A percentile compares a stretch with the other conserved stretches of the same genome.
These are phyloP conservation scores for Clarias macrocephalus DNA, from an alignment of 2,113 vertebrate genomes.

Conservation along the genomic window DNA sequence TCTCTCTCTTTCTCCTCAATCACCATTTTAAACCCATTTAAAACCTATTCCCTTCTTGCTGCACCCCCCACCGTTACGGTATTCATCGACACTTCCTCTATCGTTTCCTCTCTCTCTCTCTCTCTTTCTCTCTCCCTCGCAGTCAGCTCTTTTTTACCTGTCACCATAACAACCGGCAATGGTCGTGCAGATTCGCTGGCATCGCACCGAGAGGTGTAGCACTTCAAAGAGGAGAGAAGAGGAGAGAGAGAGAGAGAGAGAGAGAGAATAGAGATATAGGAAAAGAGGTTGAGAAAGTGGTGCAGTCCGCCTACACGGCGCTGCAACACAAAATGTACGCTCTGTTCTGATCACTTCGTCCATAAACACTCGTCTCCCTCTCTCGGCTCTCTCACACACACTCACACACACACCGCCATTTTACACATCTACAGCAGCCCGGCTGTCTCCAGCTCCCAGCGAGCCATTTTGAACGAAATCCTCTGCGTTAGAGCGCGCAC, in stretches of 20 bases:
- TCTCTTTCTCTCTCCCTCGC: slow-evolving; percentile 57
- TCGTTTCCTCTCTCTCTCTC: slow-evolving; percentile 46
- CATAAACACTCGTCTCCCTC: slow-evolving; percentile 58
- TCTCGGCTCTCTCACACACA: slow-evolving; percentile 45
- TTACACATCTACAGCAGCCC: slow-evolving; percentile 20
- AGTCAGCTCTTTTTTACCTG: slow-evolving; percentile 70
- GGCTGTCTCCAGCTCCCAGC: not conserved
- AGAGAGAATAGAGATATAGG: slow-evolving; percentile 39
- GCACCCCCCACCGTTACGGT: not conserved
- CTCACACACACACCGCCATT: slow-evolving; percentile 32
- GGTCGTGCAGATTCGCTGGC: slow-evolving; percentile 75
- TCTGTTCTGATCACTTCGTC: slow-evolving; percentile 65
- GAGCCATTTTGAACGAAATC: not conserved
- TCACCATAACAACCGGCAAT: slow-evolving; percentile 80
- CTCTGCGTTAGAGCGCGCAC: not conserved
- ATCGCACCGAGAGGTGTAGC: slow-evolving; percentile 72
- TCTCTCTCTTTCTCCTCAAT: slow-evolving; percentile 26
- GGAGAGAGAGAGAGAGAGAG: slow-evolving; percentile 47
- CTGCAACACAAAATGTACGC: slow-evolving; percentile 69
- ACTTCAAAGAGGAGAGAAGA: slow-evolving; percentile 28
- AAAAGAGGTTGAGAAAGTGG: slow-evolving; percentile 56
- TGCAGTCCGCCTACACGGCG: slow-evolving; percentile 65
- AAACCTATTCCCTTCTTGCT: not conserved
- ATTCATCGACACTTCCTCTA: slow-evolving; percentile 42
- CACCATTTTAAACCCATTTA: slow-evolving; percentile 1